A percentile compares a stretch with the other conserved stretches of the same genome.
These are phyloP conservation scores for Conomelus anceps DNA, from an alignment of 2,888 invertebrate species.

Conservation along the genomic window DNA sequence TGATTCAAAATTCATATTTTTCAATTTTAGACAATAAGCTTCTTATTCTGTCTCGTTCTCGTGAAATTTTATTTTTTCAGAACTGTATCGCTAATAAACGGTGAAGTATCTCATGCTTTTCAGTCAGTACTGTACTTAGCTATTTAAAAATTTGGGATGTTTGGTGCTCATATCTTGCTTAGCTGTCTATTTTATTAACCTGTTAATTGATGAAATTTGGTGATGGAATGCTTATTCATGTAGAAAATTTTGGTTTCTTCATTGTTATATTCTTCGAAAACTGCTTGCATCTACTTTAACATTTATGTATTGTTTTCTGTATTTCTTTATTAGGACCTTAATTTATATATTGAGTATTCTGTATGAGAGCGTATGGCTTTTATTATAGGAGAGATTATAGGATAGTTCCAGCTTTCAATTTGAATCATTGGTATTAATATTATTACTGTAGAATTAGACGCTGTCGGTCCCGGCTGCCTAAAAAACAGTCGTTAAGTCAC, in stretches of 20 bases:
- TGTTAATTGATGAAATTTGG: not conserved
- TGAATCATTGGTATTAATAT: no score
- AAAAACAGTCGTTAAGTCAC: no score
- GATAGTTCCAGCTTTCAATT: no score
- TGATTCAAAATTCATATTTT: not conserved
- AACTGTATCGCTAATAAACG: not conserved
- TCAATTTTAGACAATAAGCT: not conserved
- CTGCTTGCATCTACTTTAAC: not conserved
- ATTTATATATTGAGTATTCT: no score
- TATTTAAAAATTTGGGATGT: not conserved
- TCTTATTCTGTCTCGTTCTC: not conserved
- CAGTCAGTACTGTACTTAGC: not conserved
- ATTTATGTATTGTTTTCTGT: not conserved
- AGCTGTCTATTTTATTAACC: not conserved
- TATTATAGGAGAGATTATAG: no score
- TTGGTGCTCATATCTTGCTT: not conserved
- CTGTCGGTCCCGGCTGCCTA: no score
- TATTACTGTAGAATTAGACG: no score
- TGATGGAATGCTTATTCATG: not conserved
- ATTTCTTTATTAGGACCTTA: no score
- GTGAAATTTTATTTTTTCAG: no score
- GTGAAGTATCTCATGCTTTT: not conserved
- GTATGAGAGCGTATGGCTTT: no score
- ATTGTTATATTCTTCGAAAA: not conserved
- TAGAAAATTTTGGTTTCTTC: not conserved